phyloP scores from a whole-genome alignment of 2,888 invertebrate species.

The Hyposoter dolosus region DNA sequence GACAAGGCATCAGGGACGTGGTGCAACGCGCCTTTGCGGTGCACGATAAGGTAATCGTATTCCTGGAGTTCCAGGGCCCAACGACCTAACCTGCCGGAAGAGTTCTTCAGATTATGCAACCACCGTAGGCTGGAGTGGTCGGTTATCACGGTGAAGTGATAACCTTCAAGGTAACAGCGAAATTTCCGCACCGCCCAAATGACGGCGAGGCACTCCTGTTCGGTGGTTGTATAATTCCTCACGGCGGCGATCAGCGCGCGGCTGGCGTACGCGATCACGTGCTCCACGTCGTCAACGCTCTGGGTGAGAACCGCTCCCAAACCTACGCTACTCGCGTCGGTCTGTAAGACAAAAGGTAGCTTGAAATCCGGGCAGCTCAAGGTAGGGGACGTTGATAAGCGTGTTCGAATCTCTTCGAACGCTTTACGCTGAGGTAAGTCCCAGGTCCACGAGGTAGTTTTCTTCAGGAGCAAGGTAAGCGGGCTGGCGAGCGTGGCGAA shows the following conservation, averaged over 20 bases:
- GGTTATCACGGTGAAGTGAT: conserved; percentile 71
- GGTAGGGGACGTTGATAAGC: conserved; percentile 56
- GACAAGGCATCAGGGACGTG: conserved; percentile 53
- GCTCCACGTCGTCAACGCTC: conserved; percentile 32
- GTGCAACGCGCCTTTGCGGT: conserved; percentile 24
- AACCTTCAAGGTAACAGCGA: conserved; percentile 70
- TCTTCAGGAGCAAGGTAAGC: conserved; percentile 7
- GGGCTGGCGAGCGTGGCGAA: conserved; percentile 15
- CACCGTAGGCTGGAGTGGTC: conserved; percentile 72
- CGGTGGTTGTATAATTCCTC: conserved; percentile 31
- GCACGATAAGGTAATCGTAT: conserved; percentile 49
- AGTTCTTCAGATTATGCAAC: conserved; percentile 70
- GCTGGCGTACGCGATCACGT: conserved; percentile 54
- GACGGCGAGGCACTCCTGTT: conserved; percentile 71
- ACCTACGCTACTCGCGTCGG: conserved; percentile 65
- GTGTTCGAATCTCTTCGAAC: conserved; percentile 36
- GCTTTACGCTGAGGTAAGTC: conserved; percentile 27
- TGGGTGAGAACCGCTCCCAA: conserved; percentile 67
- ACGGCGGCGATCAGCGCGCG: not conserved
- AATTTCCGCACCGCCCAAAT: conserved; percentile 70
- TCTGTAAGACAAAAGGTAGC: conserved; percentile 54
- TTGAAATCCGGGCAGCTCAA: conserved; percentile 67
- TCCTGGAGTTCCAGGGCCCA: conserved; percentile 68
- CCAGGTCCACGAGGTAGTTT: conserved; percentile 47
- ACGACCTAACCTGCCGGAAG: conserved; percentile 60